A percentile compares a stretch with the other conserved stretches of the same genome.
phyloP scores from a whole-genome alignment of 2,797 vertebrate species.

The Tympanoctomys barrerae region DNA sequence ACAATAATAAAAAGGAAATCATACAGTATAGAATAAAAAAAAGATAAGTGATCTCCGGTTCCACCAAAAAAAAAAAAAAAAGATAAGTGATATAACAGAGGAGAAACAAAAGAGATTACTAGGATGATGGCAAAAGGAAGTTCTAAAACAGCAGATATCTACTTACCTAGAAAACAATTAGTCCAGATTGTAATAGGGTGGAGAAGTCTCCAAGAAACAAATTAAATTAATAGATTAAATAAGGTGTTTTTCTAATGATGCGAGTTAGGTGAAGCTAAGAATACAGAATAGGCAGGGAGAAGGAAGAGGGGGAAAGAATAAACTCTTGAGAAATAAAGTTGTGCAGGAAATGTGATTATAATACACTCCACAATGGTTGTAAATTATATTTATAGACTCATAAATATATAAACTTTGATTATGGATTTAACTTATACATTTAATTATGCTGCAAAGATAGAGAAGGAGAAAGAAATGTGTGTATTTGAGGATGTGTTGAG shows the following conservation, averaged over 20 bases:
- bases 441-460: background rate
- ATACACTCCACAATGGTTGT: background rate
- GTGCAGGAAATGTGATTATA: constrained; percentile 29
- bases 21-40: background rate
- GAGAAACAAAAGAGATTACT: background rate
- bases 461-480: background rate
- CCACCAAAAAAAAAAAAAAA: no score
- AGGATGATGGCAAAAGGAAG: background rate
- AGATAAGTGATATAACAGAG: background rate
- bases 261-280: constrained; percentile 16
- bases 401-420: constrained; percentile 38
- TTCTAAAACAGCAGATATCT: background rate
- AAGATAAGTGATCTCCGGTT: no score
- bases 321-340: constrained; percentile 23
- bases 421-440: constrained; percentile 18
- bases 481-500: background rate
- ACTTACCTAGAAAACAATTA: background rate
- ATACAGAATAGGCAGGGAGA: background rate
- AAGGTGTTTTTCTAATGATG: background rate
- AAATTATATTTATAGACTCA: constrained; percentile 10
- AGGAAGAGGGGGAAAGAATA: background rate
- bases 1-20: background rate
- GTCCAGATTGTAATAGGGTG: background rate
- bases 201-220: constrained; percentile 19
- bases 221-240: background rate